Percentiles rank a stretch among this genome's conserved stretches.
phyloP scores from a whole-genome alignment of 2,888 invertebrate genomes.

The Byasa hedistus region DNA sequence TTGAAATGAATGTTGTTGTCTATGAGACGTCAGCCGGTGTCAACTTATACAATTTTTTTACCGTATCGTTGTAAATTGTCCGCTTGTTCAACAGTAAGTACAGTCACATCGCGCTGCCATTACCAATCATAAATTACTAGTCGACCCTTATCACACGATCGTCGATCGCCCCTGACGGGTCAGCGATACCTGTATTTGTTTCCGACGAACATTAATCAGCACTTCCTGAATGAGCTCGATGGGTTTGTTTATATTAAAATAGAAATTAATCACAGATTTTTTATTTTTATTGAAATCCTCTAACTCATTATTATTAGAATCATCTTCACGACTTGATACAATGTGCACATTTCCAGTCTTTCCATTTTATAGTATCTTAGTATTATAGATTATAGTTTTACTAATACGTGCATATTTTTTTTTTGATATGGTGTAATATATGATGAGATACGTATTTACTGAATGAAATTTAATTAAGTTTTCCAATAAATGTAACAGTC shows the following conservation, averaged over 20 bases:
- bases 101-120: neutral
- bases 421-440: no score
- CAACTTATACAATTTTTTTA: no score
- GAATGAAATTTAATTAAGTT: no score
- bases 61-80: neutral
- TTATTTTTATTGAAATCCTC: neutral
- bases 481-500: slow-evolving; percentile 16
- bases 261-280: neutral
- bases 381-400: no score
- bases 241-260: neutral
- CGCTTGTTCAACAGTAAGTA: neutral
- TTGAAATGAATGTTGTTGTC: no score
- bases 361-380: no score
- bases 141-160: slow-evolving; percentile 25
- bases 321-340: no score
- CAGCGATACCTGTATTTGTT: slow-evolving; percentile 48
- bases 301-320: no score
- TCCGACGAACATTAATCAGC: slow-evolving; percentile 52
- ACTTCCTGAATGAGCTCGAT: slow-evolving; percentile 37
- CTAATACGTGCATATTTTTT: no score
- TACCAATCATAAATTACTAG: slow-evolving; percentile 10
- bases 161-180: slow-evolving; percentile 31
- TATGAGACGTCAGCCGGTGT: no score
- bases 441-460: no score
- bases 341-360: no score